phyloP scores from a whole-genome alignment of 2,888 invertebrate species.

The Noctua comes region DNA sequence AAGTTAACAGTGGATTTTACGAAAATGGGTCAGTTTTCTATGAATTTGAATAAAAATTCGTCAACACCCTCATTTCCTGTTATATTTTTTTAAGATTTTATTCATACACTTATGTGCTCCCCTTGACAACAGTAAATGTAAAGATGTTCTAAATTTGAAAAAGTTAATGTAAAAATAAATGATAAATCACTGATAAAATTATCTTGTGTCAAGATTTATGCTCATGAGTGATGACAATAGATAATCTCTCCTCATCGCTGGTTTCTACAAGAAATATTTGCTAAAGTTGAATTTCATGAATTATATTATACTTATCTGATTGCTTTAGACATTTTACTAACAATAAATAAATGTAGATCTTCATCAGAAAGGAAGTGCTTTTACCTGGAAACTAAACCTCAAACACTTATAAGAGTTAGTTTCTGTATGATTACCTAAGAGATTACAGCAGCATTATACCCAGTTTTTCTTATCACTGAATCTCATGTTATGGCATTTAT shows the following conservation, averaged over 20 bases:
- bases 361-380: conserved; percentile 21
- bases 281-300: conserved; percentile 29
- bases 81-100: neutral
- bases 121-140: neutral
- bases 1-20: neutral
- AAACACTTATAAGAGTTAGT: neutral
- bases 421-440: neutral
- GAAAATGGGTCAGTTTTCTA: conserved; percentile 6
- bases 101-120: neutral
- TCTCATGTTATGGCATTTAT: neutral
- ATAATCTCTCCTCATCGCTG: conserved; percentile 35
- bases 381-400: neutral
- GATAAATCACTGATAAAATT: conserved; percentile 70
- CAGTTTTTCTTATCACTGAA: neutral
- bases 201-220: conserved; percentile 67
- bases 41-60: neutral
- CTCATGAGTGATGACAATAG: conserved; percentile 40
- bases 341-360: conserved; percentile 20
- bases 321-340: conserved; percentile 38
- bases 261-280: conserved; percentile 36
- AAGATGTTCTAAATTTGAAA: conserved; percentile 36
- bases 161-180: conserved; percentile 31
- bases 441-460: neutral
- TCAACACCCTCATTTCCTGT: conserved; percentile 2
- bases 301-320: conserved; percentile 18